phyloP scores from a whole-genome alignment of 2,113 vertebrate genomes.

The Barnardius zonarius region DNA sequence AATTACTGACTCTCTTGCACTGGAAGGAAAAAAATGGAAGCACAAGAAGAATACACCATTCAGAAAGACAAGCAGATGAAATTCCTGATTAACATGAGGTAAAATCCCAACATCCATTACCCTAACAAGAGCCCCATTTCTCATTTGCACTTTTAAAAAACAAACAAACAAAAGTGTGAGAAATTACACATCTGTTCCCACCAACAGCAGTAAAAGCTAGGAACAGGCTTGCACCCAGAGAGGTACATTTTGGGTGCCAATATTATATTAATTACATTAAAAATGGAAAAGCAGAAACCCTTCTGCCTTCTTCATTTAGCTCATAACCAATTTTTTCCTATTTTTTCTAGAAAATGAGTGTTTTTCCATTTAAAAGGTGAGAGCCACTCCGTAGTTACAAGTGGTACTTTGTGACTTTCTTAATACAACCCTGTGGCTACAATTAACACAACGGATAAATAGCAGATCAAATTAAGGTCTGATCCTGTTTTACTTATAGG shows the following conservation, averaged over 20 bases:
- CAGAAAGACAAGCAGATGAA: slow-evolving; percentile 16
- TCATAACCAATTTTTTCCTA: slow-evolving; percentile 25
- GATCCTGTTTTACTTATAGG: slow-evolving; percentile 41
- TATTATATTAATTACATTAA: slow-evolving; percentile 55
- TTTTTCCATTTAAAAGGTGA: slow-evolving; percentile 67
- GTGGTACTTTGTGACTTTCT: slow-evolving; percentile 68
- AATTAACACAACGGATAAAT: slow-evolving; percentile 66
- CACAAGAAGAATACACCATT: not conserved
- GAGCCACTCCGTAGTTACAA: slow-evolving; percentile 66
- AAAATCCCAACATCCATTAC: slow-evolving; percentile 38
- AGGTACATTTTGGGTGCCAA: slow-evolving; percentile 39
- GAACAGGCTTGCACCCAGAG: slow-evolving; percentile 29
- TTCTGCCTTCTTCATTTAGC: slow-evolving; percentile 58
- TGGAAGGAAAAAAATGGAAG: not conserved
- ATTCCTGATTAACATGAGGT: slow-evolving; percentile 24
- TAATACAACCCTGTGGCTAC: slow-evolving; percentile 69
- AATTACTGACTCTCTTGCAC: not conserved
- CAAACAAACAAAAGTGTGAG: slow-evolving; percentile 47
- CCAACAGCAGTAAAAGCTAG: not conserved
- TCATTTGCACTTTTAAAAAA: slow-evolving; percentile 9
- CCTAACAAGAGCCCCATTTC: slow-evolving; percentile 46
- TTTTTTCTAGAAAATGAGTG: slow-evolving; percentile 58
- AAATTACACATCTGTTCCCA: slow-evolving; percentile 27
- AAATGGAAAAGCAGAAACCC: slow-evolving; percentile 57
- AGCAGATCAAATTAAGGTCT: slow-evolving; percentile 66